These are phyloP conservation scores for Dryobates pubescens DNA, from an alignment of 2,797 vertebrate species.

Conservation along the genomic window DNA sequence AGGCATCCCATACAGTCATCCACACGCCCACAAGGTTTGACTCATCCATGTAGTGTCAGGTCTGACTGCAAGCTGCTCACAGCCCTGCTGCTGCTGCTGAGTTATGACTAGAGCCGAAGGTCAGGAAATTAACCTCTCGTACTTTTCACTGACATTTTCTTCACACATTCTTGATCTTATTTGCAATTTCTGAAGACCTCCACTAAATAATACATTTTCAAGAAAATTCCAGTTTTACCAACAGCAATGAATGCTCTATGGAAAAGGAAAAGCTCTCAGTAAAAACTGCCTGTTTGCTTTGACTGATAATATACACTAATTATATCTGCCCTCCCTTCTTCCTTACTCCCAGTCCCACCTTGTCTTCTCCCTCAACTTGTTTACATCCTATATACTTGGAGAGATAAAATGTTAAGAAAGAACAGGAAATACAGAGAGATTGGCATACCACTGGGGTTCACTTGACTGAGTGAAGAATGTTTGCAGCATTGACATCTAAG, in stretches of 20 bases:
- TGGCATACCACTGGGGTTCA: neutral
- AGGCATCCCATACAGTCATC: neutral
- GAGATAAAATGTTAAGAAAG: neutral
- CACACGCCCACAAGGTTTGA: neutral
- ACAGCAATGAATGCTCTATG: accelerated
- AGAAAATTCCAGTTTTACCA: neutral
- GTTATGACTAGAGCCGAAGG: neutral
- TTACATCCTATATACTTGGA: neutral
- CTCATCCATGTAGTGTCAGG: neutral
- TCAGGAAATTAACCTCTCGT: neutral
- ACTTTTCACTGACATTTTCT: neutral
- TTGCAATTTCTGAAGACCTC: neutral
- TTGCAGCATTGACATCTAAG: neutral
- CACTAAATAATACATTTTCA: neutral
- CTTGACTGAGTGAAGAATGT: neutral
- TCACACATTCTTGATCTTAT: accelerated
- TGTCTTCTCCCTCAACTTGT: neutral
- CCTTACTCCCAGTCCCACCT: neutral
- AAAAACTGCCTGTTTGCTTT: neutral
- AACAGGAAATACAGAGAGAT: neutral
- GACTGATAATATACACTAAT: neutral
- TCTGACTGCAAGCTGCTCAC: neutral
- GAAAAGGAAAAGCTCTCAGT: neutral
- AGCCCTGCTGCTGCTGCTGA: neutral
- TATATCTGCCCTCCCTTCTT: neutral